Evolutionary conservation across 2,113 vertebrate species (phyloP), one percentile per base, ranked within the genome.

Genomic region (Nothoprocta perdicaria): DNA sequence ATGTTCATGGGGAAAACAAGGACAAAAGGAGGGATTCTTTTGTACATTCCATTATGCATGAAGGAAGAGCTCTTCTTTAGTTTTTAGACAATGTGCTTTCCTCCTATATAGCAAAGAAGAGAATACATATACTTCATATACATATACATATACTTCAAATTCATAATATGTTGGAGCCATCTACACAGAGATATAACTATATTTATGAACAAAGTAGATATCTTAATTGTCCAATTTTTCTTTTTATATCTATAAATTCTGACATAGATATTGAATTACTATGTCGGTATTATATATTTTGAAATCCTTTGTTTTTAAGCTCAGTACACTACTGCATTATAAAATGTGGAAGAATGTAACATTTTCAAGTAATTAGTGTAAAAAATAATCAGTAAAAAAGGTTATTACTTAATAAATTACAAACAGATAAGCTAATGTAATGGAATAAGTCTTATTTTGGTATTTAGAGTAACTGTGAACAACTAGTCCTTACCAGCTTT

Each of bases 401-500:
- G 50, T 84, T 80, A 72, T 45, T 79, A 73, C 74, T 57, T 31
- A 38, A 84, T 21, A 2, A 58, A 41, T 91, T 76, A 60, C 24
- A 88, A 10, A 76, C n/a, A 84, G 31, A 26, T 84, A 69, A 81
- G 18, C 31, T 45, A 66, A 50, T 14, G 73, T n/a, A 72, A 89
- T 41, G 16, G 69, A 66, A 73, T 29, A 19, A 19, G 45, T 80
- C 60, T 50, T 72, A 23, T 29, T 41, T 50, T 45, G 3, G 7
- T 77, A 78, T 61, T 58, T 80, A 72, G 33, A 92, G 8, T 27
- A 87, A 21, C 24, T 46, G 57, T 23, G 23, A 74, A 80, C 71
- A 86, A 76, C 8, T 27, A 82, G 23, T 61, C 33, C 33, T 76
- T 31, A 81, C 12, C 6, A 69, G 17, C 62, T 87, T 80, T 83